Evolutionary conservation across 2,888 invertebrate species (phyloP), one percentile per base, ranked within the genome.

Genomic region (Cepaea hortensis): DNA sequence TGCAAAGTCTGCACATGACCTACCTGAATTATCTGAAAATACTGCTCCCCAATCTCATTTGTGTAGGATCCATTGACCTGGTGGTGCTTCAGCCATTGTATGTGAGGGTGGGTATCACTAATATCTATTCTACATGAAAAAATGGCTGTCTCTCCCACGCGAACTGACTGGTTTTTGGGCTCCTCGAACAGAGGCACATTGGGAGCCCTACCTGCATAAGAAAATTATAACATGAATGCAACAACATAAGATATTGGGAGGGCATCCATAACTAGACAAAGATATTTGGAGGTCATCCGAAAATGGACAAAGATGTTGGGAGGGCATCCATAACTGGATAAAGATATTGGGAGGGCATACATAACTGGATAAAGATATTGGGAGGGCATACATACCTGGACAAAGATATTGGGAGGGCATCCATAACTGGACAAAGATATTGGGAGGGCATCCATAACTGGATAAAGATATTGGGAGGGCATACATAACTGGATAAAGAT

Each of bases 61-160:
- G 90, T 91, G 87, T 92, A 93, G 3, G 94, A 94, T n/a, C 93
- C 94, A 88, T 95, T 94, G 68, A 94, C 92, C 81, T 89, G 87
- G 85, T 91, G 93, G 87, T 94, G 92, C 93, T 95, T 96, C 88
- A 97, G 93, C 98, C 98, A 98, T 92, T 96, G 96, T 88, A 98
- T 96, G 91, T 96, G 96, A 85, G 97, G 97, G 93, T 97, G 97
- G 91, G 98, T 95, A 94, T 98, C 98, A 90, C 98, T 97, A 61
- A 98, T 95, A 92, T 97, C 96, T 46, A 92, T 91, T 92, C 96
- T 96, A 95, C 98, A 98, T 93, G 95, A 96, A 95, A 98, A 97
- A 89, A 95, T 95, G 84, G 96, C 97, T 86, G 96, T 96, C 88
- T 96, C 95, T 88, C 98, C 98, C 90, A 97, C 95, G 87, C 96